These are phyloP conservation scores for Arnoldichthys spilopterus DNA, from an alignment of 2,797 vertebrate genomes.

Conservation along the genomic window DNA sequence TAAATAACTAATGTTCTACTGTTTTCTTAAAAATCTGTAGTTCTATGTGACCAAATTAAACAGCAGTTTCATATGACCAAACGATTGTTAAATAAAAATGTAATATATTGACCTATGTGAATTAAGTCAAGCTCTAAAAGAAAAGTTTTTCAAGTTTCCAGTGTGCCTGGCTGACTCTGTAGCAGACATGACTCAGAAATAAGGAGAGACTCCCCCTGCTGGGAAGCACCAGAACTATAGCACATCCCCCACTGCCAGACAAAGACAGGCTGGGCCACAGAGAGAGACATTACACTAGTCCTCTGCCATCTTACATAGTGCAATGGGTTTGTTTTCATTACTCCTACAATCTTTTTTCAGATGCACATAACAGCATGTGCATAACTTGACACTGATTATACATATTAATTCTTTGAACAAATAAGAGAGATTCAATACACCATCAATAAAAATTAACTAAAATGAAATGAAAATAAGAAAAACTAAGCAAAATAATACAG, in stretches of 20 bases:
- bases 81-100: too few relatives aligned
- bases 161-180: neutral
- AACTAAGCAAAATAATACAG: too few relatives aligned
- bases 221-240: conserved; percentile 67
- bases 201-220: conserved; percentile 80
- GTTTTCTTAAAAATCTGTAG: too few relatives aligned
- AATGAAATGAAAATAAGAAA: neutral
- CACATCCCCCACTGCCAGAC: conserved; percentile 33
- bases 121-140: neutral
- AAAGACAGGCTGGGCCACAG: conserved; percentile 19
- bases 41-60: too few relatives aligned
- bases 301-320: conserved; percentile 36
- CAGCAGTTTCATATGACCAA: too few relatives aligned
- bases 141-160: conserved; percentile 8
- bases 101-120: too few relatives aligned
- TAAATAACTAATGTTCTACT: too few relatives aligned
- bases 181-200: conserved; percentile 58
- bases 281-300: conserved; percentile 28
- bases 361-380: neutral
- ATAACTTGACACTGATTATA: neutral
- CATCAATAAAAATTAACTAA: neutral
- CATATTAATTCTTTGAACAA: neutral
- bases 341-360: neutral
- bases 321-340: neutral
- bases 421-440: neutral